Evolutionary conservation across 2,113 vertebrate species (phyloP), one percentile per base, ranked within the genome.

Genomic region (Todiramphus chloris): DNA sequence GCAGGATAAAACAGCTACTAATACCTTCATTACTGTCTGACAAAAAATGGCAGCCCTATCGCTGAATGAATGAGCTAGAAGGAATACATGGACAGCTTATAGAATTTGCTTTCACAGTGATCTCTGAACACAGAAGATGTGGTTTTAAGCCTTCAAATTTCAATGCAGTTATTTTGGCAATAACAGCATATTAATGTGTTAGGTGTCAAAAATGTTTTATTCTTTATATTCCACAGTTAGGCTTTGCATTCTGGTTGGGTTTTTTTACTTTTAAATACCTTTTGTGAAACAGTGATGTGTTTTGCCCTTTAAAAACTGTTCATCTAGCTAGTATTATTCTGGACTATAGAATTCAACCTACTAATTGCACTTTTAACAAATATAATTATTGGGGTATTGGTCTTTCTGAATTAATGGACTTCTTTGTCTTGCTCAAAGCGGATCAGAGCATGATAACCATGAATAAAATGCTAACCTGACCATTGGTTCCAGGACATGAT

Each of bases 1-100:
- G 62, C 69, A 93, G 88, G 95, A 90, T 95, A 94, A 97, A 93
- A n/a, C 87, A 89, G 90, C 90, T 74, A 87, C 94, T 97, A 94
- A 96, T 94, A 90, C 89, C 86, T 97, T 97, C 94, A 95, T 97
- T 95, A 87, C 68, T 95, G 87, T 93, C 96, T 97, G 95, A 89
- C 85, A 95, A 9, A 80, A 92, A 80, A 35, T 90, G 90, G 70
- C 63, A 86, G 60, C 78, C 18, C 80, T 90, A 89, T 70, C 60
- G 81, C 73, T 79, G 91, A 94, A 91, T 92, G 96, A 97, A 96
- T 94, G 88, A 94, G 83, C 90, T 83, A 39, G 95, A 94, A 97
- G 77, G 85, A 95, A 89, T 90, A 90, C 94, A 93, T 50, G 93
- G 87, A 92, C 92, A 91, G 91, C 83, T 94, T 94, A 44, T 41